Evolutionary conservation across 2,888 invertebrate species (phyloP), one percentile per base, ranked within the genome.

Genomic region (Chirona hameri): DNA sequence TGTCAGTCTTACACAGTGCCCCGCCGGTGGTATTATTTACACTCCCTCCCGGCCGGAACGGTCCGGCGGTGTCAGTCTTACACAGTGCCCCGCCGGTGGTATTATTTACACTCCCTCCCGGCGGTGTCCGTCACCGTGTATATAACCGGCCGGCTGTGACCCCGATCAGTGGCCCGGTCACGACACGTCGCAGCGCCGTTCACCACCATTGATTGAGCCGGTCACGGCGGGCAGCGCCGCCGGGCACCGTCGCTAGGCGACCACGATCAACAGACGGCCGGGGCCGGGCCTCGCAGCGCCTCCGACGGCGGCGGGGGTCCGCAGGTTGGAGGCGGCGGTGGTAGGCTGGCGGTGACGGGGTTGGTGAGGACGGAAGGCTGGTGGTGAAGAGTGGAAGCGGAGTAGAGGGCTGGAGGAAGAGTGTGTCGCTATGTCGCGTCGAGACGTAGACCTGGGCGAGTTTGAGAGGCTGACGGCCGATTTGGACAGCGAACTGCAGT

Each of bases 391-490:
- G 39, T 5, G 39, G 39, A 39, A 39, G 39, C 7, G 39, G 39
- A 7, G 39, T 5, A 7, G 39, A 39, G 39, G 39, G 39, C 39
- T 39, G 39, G 39, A 39, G 39, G 39, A 39, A 39, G 27, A 60
- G 60, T 79, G 69, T 82, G 82, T n/a, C 82, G 46, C n/a, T 79
- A 81, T 65, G 79, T 81, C 55, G 46, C 79, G 21, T 79, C 82
- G 18, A 81, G 81, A 52, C 3, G 52, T 12, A 0, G 80, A 80
- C 52, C 80, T 80, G 48, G 52, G 29, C 2, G 80, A 52, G 52
- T 80, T 52, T 29, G 80, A 80, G 52, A 48, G 80, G 55, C 48
- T 80, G 52, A 55, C 80, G 2, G 80, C 48, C 52, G 80, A 80
- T 27, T 14, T 80, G 27, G 80, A 80, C 48, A 29, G 7, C 5